These are phyloP conservation scores for Paradoxurus hermaphroditus DNA, from an alignment of 2,113 vertebrate species.

Conservation along the genomic window DNA sequence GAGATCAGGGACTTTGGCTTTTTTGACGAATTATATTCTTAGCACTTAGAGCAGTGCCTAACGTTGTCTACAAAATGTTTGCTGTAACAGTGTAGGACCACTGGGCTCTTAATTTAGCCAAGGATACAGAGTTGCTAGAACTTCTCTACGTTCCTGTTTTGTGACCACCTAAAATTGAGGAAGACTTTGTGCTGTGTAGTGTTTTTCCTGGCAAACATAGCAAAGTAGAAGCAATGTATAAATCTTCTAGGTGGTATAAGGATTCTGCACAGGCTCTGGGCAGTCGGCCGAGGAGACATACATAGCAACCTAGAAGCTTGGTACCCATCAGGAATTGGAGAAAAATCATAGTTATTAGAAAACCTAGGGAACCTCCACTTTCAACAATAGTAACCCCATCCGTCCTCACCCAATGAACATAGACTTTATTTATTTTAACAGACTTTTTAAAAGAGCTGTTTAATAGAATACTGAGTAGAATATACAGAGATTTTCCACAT, in stretches of 20 bases:
- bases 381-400: neutral
- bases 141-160: neutral
- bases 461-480: neutral
- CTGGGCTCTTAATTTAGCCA: neutral
- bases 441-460: neutral
- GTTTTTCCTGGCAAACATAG: neutral
- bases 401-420: neutral
- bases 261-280: neutral
- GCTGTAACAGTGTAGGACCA: neutral
- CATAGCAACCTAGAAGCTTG: neutral
- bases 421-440: neutral
- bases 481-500: neutral
- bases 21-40: neutral
- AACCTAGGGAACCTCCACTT: neutral
- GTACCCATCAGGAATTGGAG: neutral
- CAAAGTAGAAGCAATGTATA: neutral
- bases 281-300: neutral
- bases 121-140: neutral
- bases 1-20: neutral
- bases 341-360: neutral
- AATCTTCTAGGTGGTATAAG: neutral
- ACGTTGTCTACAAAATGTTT: neutral
- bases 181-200: neutral
- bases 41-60: neutral
- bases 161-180: neutral